Evolutionary conservation across 1,140 invertebrate genomes (phyloP).

Genomic region (Carcinoscorpius rotundicauda): DNA sequence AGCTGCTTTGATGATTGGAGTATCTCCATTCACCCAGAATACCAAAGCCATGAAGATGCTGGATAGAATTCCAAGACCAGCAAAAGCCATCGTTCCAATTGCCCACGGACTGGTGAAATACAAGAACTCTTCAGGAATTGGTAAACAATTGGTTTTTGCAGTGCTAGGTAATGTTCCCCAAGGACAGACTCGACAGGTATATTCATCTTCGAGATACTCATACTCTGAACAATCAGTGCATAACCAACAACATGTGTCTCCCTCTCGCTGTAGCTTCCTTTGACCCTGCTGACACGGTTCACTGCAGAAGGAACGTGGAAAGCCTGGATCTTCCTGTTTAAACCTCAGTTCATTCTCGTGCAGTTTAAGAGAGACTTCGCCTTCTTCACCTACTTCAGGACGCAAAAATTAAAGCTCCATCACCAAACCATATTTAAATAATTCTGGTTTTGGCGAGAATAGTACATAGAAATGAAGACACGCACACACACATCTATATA

Average conservation of each 20-base stretch:
- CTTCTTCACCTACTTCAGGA: slow-evolving; percentile 31
- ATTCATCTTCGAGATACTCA: slow-evolving; percentile 46
- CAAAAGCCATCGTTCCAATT: slow-evolving; percentile 42
- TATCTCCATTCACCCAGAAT: slow-evolving; percentile 48
- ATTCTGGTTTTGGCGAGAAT: too few species aligned
- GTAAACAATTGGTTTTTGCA: slow-evolving; percentile 34
- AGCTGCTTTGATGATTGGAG: slow-evolving; percentile 46
- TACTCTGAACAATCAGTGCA: slow-evolving; percentile 48
- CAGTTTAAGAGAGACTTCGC: slow-evolving; percentile 31
- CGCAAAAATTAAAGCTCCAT: too few species aligned
- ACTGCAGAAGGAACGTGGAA: slow-evolving; percentile 37
- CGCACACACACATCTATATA: too few species aligned
- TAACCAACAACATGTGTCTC: slow-evolving; percentile 45
- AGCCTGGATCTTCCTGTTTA: slow-evolving; percentile 26
- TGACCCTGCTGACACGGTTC: slow-evolving; percentile 34
- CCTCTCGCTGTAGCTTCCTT: slow-evolving; percentile 28
- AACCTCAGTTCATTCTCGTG: slow-evolving; percentile 30
- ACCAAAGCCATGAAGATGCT: slow-evolving; percentile 53
- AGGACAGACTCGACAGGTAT: slow-evolving; percentile 46
- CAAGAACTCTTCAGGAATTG: slow-evolving; percentile 42
- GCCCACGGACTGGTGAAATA: slow-evolving; percentile 43
- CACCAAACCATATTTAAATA: too few species aligned
- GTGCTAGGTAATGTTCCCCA: slow-evolving; percentile 33
- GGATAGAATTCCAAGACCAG: slow-evolving; percentile 58
- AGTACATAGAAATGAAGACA: too few species aligned